Conservation (phyloP, 2,888 invertebrate species). For the Phoronis australis region DNA sequence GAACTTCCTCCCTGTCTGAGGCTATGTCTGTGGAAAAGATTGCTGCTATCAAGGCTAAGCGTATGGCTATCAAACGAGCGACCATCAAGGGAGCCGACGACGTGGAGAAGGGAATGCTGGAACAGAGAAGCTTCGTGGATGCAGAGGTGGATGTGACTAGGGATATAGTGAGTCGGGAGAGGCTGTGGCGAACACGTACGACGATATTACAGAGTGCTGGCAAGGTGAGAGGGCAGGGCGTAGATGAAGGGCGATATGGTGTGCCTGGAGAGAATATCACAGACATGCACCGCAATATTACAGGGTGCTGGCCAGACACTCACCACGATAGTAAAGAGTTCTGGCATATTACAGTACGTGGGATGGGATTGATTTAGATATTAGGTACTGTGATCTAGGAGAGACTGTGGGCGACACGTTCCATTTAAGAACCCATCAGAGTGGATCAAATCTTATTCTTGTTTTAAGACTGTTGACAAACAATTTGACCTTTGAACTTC, state of each 20-base stretch:
- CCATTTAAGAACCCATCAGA: too few relatives aligned
- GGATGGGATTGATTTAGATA: too few relatives aligned
- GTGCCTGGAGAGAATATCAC: too few relatives aligned
- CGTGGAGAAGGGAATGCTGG: conserved; percentile 38
- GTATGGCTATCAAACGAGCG: conserved; percentile 89
- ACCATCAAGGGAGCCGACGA: conserved; percentile 86
- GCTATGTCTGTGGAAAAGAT: conserved; percentile 98
- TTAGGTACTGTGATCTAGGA: too few relatives aligned
- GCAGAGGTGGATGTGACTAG: conserved; percentile 89
- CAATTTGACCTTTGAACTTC: too few relatives aligned
- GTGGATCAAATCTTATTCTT: too few relatives aligned
- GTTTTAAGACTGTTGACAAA: too few relatives aligned
- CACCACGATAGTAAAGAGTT: too few relatives aligned
- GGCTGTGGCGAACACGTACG: conserved; percentile 93
- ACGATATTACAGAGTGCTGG: conserved; percentile 93
- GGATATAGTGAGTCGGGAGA: conserved; percentile 91
- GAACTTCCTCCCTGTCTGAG: conserved; percentile 73
- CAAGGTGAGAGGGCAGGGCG: conserved; percentile 72
- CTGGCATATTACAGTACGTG: too few relatives aligned
- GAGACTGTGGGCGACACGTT: too few relatives aligned
- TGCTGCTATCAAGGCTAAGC: conserved; percentile 94
- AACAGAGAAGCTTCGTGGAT: conserved; percentile 75
- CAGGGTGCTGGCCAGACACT: conserved; percentile 87
- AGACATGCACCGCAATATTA: too few relatives aligned
- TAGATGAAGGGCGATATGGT: too few relatives aligned